Evolutionary conservation across 2,888 invertebrate genomes (phyloP).

Genomic region (Aromia moschata): DNA sequence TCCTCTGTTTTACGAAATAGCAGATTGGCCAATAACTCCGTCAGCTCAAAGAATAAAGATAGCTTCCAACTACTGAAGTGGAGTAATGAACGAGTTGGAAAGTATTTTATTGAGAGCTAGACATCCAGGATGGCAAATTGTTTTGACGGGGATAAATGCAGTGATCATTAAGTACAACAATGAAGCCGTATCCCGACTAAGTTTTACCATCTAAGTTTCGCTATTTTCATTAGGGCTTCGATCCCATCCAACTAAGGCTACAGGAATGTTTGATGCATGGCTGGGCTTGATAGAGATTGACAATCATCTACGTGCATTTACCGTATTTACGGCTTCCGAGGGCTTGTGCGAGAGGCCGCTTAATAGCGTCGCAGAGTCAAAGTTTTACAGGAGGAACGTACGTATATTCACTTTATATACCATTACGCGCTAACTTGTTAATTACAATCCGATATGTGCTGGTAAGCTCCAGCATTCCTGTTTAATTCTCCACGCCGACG

Average conservation of each 20-base stretch:
- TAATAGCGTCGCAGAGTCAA: constrained; percentile 8
- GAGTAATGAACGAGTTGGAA: constrained; percentile 34
- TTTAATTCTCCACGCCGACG: constrained; percentile 17
- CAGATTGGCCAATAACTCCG: neutral
- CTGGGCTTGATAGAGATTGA: constrained; percentile 34
- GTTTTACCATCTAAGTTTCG: constrained; percentile 42
- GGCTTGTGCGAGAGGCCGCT: constrained; percentile 7
- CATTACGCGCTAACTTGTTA: constrained; percentile 10
- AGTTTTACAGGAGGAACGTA: constrained; percentile 17
- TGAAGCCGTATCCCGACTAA: constrained; percentile 37
- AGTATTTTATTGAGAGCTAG: constrained; percentile 36
- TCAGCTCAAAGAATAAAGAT: constrained; percentile 10
- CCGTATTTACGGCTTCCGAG: constrained; percentile 1
- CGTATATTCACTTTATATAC: constrained; percentile 19
- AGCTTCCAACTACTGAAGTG: constrained; percentile 26
- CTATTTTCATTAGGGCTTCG: constrained; percentile 43
- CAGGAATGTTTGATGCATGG: constrained; percentile 33
- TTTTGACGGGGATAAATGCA: constrained; percentile 41
- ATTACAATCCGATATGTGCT: constrained; percentile 16
- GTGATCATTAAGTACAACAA: constrained; percentile 41
- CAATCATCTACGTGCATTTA: constrained; percentile 16
- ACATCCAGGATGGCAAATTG: constrained; percentile 37
- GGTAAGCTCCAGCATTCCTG: constrained; percentile 9
- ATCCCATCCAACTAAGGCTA: constrained; percentile 20
- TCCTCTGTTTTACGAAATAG: too few species aligned